These are phyloP conservation scores for Neosilurus mollespiculum DNA, from an alignment of 2,797 vertebrate species.

Conservation along the genomic window DNA sequence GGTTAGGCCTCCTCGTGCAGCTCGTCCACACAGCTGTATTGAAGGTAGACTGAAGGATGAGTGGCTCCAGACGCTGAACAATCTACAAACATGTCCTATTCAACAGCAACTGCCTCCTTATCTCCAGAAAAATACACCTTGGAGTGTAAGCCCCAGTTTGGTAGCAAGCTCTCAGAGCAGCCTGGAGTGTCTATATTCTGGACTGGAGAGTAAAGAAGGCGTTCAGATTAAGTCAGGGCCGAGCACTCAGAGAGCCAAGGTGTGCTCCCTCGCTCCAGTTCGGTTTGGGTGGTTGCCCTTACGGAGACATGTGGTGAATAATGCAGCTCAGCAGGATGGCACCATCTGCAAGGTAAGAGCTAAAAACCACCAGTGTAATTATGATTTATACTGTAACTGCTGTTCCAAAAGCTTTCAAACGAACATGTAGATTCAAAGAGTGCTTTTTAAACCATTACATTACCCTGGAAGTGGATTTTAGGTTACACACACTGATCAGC, in stretches of 20 bases:
- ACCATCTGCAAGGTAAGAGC: slow-evolving; percentile 63
- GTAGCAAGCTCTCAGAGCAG: slow-evolving; percentile 61
- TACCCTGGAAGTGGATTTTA: not conserved
- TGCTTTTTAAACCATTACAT: not conserved
- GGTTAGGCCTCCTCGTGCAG: slow-evolving; percentile 50
- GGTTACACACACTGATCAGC: too few species aligned
- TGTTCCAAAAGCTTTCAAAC: not conserved
- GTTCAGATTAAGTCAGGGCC: slow-evolving; percentile 64
- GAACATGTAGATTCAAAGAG: not conserved
- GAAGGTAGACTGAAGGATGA: slow-evolving; percentile 67
- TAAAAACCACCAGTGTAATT: not conserved
- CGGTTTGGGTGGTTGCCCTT: slow-evolving; percentile 75
- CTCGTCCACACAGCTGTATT: slow-evolving; percentile 71
- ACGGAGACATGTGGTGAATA: slow-evolving; percentile 63
- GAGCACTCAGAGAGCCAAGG: slow-evolving; percentile 61
- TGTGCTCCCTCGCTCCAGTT: slow-evolving; percentile 67
- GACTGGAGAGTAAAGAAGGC: slow-evolving; percentile 62
- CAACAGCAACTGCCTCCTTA: slow-evolving; percentile 43
- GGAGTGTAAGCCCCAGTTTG: slow-evolving; percentile 57
- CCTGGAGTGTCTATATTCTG: slow-evolving; percentile 64
- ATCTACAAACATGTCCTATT: slow-evolving; percentile 49
- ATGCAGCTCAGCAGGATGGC: slow-evolving; percentile 49
- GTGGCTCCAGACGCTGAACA: slow-evolving; percentile 68
- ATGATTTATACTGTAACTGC: not conserved
- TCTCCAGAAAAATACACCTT: slow-evolving; percentile 49